Evolutionary conservation across 2,888 invertebrate species (phyloP), one percentile per base, ranked within the genome.

Genomic region (Watsonalla binaria): DNA sequence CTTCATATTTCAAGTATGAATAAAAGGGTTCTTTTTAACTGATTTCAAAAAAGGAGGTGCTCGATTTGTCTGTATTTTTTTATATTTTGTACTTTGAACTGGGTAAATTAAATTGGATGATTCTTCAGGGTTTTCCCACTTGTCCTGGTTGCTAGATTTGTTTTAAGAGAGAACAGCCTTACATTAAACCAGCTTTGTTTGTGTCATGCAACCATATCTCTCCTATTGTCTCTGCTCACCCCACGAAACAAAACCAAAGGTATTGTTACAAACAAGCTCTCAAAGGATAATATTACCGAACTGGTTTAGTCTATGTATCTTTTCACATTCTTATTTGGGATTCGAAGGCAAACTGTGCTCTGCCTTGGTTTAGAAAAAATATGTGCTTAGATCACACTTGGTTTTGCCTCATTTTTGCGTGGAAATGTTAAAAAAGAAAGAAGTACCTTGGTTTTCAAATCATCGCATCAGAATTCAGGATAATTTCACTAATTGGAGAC

Each of bases 371-470:
- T 51, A 53, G 52, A 59, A 35, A 62, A 56, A 64, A 68, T 65
- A 75, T 74, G 69, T 57, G 68, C 63, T 56, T 62, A 56, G 58
- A 64, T 61, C 53, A 60, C 51, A 49, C 54, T 58, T 49, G 61
- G 49, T 66, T 66, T 57, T 55, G 59, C 54, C 46, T 62, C 55
- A 54, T 59, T 60, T 58, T 68, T 68, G 68, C 70, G 60, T 66
- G 68, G 76, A 72, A 57, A 90, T 91, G 91, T 76, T 91, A 63
- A 90, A 89, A 75, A 90, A 87, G 65, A 89, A 86, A 62, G 90
- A 90, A 69, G 77, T 74, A 55, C 84, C 85, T 11, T 90, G 90
- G 90, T 87, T 83, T 61, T 78, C 84, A 0, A 86, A 86, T 70
- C 86, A 84, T 65, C 74, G 84, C 6, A 74, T 87, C 50, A 72